Base-by-base conservation (phyloP, 2,113 vertebrate genomes). In the Solea senegalensis region DNA sequence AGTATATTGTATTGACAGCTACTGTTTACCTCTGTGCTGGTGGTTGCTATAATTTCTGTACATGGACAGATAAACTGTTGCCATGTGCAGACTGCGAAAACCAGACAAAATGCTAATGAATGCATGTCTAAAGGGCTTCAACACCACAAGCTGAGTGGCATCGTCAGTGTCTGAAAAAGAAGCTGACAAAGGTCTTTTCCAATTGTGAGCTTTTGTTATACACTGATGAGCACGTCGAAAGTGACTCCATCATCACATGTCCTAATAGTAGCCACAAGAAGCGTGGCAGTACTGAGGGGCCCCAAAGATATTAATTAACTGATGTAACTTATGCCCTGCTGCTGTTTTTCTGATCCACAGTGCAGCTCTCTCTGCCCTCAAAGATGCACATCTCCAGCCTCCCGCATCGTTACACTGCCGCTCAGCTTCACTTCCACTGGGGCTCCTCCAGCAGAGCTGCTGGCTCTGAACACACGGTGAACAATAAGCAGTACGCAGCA, bases 391-490 rank as follows among this genome's bases (percentile, higher is more conserved):
- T 99, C 69, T 90, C 90, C 63, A 92, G 93, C 74, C 93, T 97
- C n/a, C 93, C 84, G 0, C 89, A 94, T 55, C 92, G 76, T 9
- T 98, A 96, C 90, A 90, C 94, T 0, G 98, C 96, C 0, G 91
- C 93, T 7, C 95, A 98, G 7, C 95, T 99, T 12, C 98, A 99
- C 78, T 90, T 99, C 9, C 98, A 99, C 90, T 99, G 98, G 98
- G 97, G 97, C 14, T 94, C 94, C 72, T 72, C 61, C 13, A 86
- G 72, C 27, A 86, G 69, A 65, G 94, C 93, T 0, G 72, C 86
- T 0, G 97, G 98, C 49, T 98, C 98, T 0, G 97, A 99, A 56
- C 98, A 99, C 87, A 95, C 86, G 0, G 44, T 99, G 26, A 83
- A 93, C 0, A 95, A 95, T 64, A 94, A 91, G 63, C 95, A 94